Conservation (phyloP, 2,797 vertebrate genomes). For the Pangasius sanitwongsei region DNA sequence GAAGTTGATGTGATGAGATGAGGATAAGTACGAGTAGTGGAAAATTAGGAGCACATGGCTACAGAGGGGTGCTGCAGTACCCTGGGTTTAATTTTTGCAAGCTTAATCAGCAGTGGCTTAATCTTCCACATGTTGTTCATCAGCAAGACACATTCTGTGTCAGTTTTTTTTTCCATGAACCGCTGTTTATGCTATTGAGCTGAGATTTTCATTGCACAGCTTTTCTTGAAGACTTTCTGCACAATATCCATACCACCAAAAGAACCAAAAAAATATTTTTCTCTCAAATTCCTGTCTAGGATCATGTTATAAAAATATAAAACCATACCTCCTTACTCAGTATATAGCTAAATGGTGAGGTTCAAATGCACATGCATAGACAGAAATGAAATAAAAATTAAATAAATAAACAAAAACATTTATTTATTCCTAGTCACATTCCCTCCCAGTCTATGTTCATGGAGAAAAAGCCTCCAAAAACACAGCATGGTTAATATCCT, state of each 20-base stretch:
- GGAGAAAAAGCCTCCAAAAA: slow-evolving; percentile 15
- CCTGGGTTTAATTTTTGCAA: not conserved
- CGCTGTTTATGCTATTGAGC: not conserved
- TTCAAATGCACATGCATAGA: not conserved
- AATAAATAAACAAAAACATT: not conserved
- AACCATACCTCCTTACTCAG: not conserved
- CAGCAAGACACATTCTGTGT: not conserved
- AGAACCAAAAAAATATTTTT: not conserved
- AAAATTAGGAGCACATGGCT: slow-evolving; percentile 28
- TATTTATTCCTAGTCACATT: not conserved
- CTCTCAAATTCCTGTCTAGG: not conserved
- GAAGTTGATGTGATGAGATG: not conserved
- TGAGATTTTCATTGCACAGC: not conserved
- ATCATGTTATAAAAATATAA: not conserved
- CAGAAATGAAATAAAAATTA: not conserved
- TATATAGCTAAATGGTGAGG: not conserved
- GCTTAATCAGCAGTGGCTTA: slow-evolving; percentile 6
- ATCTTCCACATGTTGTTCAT: slow-evolving; percentile 19
- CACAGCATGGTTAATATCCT: slow-evolving; percentile 53
- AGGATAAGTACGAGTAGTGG: not conserved
- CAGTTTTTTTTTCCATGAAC: not conserved
- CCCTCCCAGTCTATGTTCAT: slow-evolving; percentile 18
- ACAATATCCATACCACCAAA: slow-evolving; percentile 1
- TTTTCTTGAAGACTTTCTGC: slow-evolving; percentile 2
- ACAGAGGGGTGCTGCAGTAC: slow-evolving; percentile 6